These are phyloP conservation scores for Aphelocoma coerulescens DNA, from an alignment of 2,113 vertebrate genomes.

Conservation along the genomic window DNA sequence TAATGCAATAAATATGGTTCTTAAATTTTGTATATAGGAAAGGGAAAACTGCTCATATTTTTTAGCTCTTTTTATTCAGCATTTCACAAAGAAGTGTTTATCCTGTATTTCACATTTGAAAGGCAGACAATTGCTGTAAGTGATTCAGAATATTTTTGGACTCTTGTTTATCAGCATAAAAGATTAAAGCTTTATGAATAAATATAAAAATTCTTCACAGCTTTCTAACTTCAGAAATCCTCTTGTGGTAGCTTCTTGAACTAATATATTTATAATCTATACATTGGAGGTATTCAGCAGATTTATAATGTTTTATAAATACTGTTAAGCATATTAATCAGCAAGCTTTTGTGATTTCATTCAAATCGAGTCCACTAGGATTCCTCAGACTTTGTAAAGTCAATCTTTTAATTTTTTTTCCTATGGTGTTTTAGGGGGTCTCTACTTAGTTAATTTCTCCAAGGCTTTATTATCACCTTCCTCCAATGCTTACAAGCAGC, in stretches of 20 bases:
- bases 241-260: neutral
- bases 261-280: slow-evolving; percentile 11
- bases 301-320: neutral
- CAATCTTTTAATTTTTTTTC: neutral
- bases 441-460: neutral
- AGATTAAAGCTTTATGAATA: slow-evolving; percentile 19
- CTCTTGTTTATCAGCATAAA: neutral
- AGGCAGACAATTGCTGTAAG: slow-evolving; percentile 20
- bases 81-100: neutral
- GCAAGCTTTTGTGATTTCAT: neutral
- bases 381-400: neutral
- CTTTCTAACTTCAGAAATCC: slow-evolving; percentile 23
- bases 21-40: neutral
- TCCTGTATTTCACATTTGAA: neutral
- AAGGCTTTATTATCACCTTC: neutral
- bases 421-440: neutral
- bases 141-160: neutral
- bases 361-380: neutral
- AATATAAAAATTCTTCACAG: neutral
- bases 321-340: neutral
- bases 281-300: neutral
- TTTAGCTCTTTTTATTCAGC: neutral
- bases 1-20: slow-evolving; percentile 34
- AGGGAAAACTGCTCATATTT: neutral
- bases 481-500: neutral